phyloP scores from a whole-genome alignment of 1,140 invertebrate genomes.

The Battus philenor region DNA sequence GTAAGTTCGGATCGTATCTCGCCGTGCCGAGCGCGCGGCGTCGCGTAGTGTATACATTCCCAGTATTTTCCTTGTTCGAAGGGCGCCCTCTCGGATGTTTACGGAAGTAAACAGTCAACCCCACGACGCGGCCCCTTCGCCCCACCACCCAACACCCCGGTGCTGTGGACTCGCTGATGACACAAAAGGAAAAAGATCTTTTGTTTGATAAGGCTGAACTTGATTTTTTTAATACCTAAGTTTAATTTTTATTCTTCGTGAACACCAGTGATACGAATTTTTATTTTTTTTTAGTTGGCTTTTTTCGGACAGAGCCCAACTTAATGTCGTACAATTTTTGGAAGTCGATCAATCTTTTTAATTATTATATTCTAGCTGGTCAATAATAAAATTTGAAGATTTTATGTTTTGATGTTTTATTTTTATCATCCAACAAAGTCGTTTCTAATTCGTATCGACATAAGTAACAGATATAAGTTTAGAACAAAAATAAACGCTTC shows the following conservation, averaged over 20 bases:
- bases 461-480: too few species aligned
- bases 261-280: conserved; percentile 58
- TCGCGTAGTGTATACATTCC: conserved; percentile 53
- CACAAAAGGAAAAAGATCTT: conserved; percentile 67
- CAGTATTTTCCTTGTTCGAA: conserved; percentile 55
- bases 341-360: conserved; percentile 67
- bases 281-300: conserved; percentile 27
- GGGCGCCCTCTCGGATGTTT: conserved; percentile 65
- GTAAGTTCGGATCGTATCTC: conserved; percentile 32
- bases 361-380: conserved; percentile 67
- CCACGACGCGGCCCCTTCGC: conserved; percentile 40
- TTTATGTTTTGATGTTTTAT: conserved; percentile 33
- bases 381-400: conserved; percentile 67
- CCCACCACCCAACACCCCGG: conserved; percentile 45
- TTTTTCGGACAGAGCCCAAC: conserved; percentile 51
- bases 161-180: conserved; percentile 55
- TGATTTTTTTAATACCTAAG: conserved; percentile 68
- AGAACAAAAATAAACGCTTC: too few species aligned
- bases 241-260: conserved; percentile 67
- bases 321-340: conserved; percentile 63
- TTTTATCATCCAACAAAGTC: too few species aligned
- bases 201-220: conserved; percentile 73
- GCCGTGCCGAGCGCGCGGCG: not conserved
- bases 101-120: conserved; percentile 45
- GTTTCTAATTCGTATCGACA: too few species aligned